These are phyloP conservation scores for Caenorhabditis panamensis DNA, from an alignment of 2,888 invertebrate species.

Conservation along the genomic window DNA sequence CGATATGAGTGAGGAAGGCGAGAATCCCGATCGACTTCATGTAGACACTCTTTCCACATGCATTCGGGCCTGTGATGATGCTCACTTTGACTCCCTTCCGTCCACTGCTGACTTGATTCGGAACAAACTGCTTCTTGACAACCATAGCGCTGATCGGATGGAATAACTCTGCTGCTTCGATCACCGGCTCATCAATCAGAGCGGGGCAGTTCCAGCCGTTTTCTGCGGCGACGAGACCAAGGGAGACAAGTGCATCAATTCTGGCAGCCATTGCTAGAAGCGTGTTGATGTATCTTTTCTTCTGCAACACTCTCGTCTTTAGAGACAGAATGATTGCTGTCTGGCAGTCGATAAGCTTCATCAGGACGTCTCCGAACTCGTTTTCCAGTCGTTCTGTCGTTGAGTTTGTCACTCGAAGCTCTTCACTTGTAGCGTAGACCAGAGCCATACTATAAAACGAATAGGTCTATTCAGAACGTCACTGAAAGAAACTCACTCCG, in stretches of 20 bases:
- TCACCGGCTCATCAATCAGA: conserved; percentile 83
- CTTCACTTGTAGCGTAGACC: conserved; percentile 49
- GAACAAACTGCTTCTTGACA: conserved; percentile 68
- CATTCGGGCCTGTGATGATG: conserved; percentile 92
- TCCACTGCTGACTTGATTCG: conserved; percentile 80
- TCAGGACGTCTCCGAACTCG: conserved; percentile 88
- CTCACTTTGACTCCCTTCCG: conserved; percentile 85
- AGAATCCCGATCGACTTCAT: conserved; percentile 88
- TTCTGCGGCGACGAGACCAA: conserved; percentile 58
- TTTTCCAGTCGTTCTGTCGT: conserved; percentile 87
- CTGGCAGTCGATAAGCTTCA: conserved; percentile 88
- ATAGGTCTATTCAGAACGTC: neutral
- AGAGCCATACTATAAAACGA: conserved; percentile 27
- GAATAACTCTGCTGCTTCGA: conserved; percentile 65
- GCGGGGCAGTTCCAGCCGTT: conserved; percentile 85
- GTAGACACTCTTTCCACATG: conserved; percentile 93
- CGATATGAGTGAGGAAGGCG: conserved; percentile 91
- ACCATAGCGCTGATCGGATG: conserved; percentile 60
- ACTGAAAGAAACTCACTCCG: conserved; percentile 32
- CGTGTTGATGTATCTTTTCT: conserved; percentile 84
- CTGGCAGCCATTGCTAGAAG: conserved; percentile 86
- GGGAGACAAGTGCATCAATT: conserved; percentile 84
- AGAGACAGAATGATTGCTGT: conserved; percentile 84
- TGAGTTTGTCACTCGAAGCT: conserved; percentile 87
- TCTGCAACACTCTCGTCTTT: conserved; percentile 85